Percentiles rank a stretch among this genome's conserved stretches.
Conservation (phyloP, 2,888 invertebrate species). For the Eledona agricola region DNA sequence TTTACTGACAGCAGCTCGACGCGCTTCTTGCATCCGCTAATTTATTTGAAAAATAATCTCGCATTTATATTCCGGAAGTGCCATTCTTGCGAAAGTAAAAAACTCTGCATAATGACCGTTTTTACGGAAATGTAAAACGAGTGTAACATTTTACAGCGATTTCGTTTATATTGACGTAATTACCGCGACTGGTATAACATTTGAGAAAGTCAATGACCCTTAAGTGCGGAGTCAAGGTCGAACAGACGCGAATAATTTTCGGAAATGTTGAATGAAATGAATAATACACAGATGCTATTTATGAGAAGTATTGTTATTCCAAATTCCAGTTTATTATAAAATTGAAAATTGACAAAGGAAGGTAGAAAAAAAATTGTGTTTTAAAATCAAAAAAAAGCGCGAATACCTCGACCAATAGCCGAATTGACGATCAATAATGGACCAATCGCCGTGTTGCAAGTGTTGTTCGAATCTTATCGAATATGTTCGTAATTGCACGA, state of each 20-base stretch:
- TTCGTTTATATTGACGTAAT: constrained; percentile 31
- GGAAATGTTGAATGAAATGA: not conserved
- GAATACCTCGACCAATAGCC: constrained; percentile 4
- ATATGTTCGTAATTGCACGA: constrained; percentile 4
- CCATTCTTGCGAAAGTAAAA: too few relatives aligned
- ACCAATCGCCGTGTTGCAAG: too few relatives aligned
- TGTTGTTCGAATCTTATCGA: too few relatives aligned
- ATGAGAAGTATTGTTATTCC: not conserved
- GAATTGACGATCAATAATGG: too few relatives aligned
- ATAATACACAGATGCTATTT: not conserved
- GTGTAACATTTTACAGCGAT: constrained; percentile 14
- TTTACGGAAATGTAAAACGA: too few relatives aligned
- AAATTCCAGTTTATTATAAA: constrained; percentile 4
- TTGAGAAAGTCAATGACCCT: constrained; percentile 32
- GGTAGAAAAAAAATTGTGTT: constrained; percentile 12
- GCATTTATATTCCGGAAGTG: too few relatives aligned
- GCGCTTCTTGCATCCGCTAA: too few relatives aligned
- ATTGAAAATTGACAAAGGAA: constrained; percentile 6
- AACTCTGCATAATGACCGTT: too few relatives aligned
- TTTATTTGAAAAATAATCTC: too few relatives aligned
- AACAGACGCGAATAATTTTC: constrained; percentile 4
- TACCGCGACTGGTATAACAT: constrained; percentile 25
- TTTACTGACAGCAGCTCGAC: too few relatives aligned
- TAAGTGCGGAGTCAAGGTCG: constrained; percentile 31
- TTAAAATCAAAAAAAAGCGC: constrained; percentile 14